Base-by-base conservation (phyloP, 2,888 invertebrate species). In the Lasius platythorax region DNA sequence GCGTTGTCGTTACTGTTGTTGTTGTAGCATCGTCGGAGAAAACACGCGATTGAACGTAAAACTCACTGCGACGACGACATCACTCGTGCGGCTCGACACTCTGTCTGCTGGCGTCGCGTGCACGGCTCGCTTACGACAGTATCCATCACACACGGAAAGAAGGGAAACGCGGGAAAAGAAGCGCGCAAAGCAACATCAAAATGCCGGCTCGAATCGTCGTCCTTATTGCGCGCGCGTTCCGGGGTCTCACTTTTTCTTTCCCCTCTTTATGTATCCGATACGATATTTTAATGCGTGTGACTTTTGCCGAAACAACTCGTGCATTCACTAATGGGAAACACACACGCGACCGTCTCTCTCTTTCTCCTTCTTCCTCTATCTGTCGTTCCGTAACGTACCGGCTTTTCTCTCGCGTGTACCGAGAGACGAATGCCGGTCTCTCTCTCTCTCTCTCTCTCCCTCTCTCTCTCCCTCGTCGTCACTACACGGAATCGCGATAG, bases 121-220 rank as follows among this genome's bases (percentile, higher is more conserved):
- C 85, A 87, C 90, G 81, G 83, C 66, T 83, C 87, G 88, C 91
- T 89, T 89, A 87, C 92, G 85, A 86, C 88, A 92, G 92, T 91
- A 92, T 92, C 90, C 92, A 92, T 92, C 87, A 92, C 92, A 91
- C 87, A 89, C 87, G 85, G 70, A 76, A 75, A 76, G 67, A 58
- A 12, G 85, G 78, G 74, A 72, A 66, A 61, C 73, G 83, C 68
- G 83, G 72, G 64, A 83, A 68, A 67, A 67, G 74, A 53, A 63
- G 50, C 68, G 67, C 87, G 68, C 85, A 79, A 58, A 72, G 68
- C 53, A 90, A 89, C 91, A 91, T 91, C 91, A 88, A 88, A 91
- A 78, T 88, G 88, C 90, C 90, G 90, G 85, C 82, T 75, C n/a
- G 63, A 33, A 37, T 74, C 67, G 61, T 63, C 66, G 66, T 70